A percentile compares a stretch with the other conserved stretches of the same genome.
Conservation (phyloP, 2,113 vertebrate species). For the Varanus salvator region DNA sequence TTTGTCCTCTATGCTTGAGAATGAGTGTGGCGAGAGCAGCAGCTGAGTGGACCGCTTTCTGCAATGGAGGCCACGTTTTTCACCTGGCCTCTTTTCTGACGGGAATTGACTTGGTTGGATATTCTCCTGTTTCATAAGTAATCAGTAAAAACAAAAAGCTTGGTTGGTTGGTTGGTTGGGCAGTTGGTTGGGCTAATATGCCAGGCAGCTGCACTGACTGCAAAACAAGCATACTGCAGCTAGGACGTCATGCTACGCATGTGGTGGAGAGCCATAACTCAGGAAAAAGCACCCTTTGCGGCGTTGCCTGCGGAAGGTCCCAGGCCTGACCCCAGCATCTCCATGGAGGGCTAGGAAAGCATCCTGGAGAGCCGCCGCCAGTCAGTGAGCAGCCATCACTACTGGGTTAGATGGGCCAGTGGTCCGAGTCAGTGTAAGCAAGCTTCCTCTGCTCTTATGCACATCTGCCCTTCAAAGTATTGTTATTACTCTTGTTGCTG, state of each 20-base stretch:
- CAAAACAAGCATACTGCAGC: slow-evolving; percentile 14
- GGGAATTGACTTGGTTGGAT: slow-evolving; percentile 59
- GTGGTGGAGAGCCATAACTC: no score
- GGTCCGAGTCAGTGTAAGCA: no score
- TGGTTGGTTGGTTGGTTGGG: slow-evolving; percentile 37
- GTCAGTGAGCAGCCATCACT: no score
- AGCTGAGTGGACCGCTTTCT: slow-evolving; percentile 57
- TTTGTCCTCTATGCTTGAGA: slow-evolving; percentile 52
- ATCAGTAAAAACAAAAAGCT: slow-evolving; percentile 62
- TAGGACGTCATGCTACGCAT: neutral
- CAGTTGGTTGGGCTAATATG: slow-evolving; percentile 21
- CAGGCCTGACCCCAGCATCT: no score
- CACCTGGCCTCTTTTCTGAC: slow-evolving; percentile 62
- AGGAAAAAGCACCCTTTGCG: no score
- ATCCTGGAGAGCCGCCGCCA: no score
- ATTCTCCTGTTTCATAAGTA: slow-evolving; percentile 68
- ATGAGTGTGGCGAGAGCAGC: slow-evolving; percentile 41
- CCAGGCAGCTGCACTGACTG: slow-evolving; percentile 13
- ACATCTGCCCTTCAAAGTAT: neutral
- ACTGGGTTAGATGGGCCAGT: no score
- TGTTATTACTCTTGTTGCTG: no score
- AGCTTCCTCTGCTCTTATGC: no score
- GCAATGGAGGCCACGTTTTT: slow-evolving; percentile 59
- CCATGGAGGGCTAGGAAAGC: no score
- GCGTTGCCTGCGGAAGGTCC: no score